Percentiles rank a stretch among this genome's conserved stretches.
phyloP scores from a whole-genome alignment of 2,888 invertebrate genomes.

The Andrena dorsata region DNA sequence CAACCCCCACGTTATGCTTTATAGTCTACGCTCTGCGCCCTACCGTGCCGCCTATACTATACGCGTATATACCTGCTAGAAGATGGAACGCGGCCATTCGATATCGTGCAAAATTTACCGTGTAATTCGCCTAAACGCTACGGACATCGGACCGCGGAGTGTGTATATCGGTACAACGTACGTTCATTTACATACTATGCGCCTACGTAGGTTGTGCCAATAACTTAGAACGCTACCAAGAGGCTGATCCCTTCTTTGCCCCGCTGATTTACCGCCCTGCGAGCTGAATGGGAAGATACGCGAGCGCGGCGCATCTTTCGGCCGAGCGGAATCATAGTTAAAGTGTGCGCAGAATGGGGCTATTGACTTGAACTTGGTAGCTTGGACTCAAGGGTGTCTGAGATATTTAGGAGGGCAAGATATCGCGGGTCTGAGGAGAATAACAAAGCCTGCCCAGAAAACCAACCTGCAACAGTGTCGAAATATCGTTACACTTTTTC shows the following conservation, averaged over 20 bases:
- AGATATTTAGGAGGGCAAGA: background rate
- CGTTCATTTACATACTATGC: conserved; percentile 66
- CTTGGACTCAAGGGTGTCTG: background rate
- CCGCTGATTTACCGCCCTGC: conserved; percentile 20
- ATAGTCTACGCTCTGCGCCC: conserved; percentile 57
- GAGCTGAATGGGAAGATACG: conserved; percentile 37
- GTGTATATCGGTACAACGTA: conserved; percentile 54
- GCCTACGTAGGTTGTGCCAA: conserved; percentile 46
- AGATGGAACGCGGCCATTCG: conserved; percentile 78
- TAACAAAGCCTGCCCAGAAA: too few species aligned
- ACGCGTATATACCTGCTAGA: conserved; percentile 59
- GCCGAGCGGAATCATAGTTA: conserved; percentile 29
- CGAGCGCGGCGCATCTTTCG: background rate
- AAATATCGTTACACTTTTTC: too few species aligned
- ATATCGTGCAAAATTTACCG: conserved; percentile 79
- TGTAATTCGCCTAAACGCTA: conserved; percentile 78
- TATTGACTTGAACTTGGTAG: background rate
- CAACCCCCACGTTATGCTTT: conserved; percentile 72
- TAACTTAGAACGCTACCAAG: conserved; percentile 59
- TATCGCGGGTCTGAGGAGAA: background rate
- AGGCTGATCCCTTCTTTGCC: conserved; percentile 46
- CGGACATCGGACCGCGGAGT: conserved; percentile 67
- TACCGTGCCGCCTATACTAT: conserved; percentile 20
- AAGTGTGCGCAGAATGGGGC: conserved; percentile 2
- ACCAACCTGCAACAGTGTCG: too few species aligned